Conservation (phyloP, 2,888 invertebrate species). For the Hololepta plana region DNA sequence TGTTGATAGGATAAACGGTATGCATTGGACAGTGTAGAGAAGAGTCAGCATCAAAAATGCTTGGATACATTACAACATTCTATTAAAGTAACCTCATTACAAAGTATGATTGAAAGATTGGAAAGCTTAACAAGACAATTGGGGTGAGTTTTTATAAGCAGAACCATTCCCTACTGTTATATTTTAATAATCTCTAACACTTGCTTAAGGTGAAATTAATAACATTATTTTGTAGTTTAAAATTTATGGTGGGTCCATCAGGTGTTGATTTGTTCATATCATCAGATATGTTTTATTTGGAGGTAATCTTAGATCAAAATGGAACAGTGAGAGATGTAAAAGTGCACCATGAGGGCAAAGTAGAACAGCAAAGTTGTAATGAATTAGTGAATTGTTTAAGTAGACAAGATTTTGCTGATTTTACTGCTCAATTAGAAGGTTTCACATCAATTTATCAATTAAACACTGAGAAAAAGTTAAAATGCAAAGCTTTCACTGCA, state of each 20-base stretch:
- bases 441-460: conserved; percentile 77
- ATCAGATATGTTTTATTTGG: conserved; percentile 92
- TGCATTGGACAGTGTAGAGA: conserved; percentile 69
- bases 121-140: conserved; percentile 82
- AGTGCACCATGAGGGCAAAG: conserved; percentile 82
- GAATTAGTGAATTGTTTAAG: conserved; percentile 73
- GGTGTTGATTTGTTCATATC: conserved; percentile 77
- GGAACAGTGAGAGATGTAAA: conserved; percentile 80
- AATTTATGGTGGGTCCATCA: conserved; percentile 70
- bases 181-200: conserved; percentile 1
- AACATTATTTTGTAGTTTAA: conserved; percentile 37
- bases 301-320: conserved; percentile 68
- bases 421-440: conserved; percentile 78
- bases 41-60: conserved; percentile 74
- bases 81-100: conserved; percentile 80
- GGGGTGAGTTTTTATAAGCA: conserved; percentile 32
- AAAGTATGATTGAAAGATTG: conserved; percentile 80
- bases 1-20: conserved; percentile 66
- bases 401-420: conserved; percentile 77
- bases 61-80: conserved; percentile 84
- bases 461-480: conserved; percentile 87
- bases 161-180: background rate
- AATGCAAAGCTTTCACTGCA: conserved; percentile 84
- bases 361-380: conserved; percentile 68
- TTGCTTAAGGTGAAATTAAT: background rate